Percentiles rank a stretch among this genome's conserved stretches.
Evolutionary conservation across 1,140 invertebrate species (phyloP).

Genomic region (Drosophila subpulchrella): DNA sequence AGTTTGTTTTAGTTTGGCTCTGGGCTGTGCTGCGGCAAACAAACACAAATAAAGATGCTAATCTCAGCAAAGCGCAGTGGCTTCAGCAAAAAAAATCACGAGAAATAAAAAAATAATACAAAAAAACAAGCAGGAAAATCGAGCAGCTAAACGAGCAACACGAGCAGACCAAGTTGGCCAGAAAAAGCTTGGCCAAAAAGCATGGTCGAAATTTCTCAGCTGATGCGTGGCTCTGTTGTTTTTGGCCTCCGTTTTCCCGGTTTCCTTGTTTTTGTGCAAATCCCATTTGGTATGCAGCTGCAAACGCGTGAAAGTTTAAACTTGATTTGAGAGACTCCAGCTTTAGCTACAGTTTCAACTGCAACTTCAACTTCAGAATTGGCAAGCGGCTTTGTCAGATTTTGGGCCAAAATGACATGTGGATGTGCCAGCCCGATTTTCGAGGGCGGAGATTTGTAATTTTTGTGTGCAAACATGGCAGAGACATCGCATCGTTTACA

Average conservation of each 20-base stretch:
- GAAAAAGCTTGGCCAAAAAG: conserved; percentile 44
- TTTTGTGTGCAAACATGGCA: conserved; percentile 57
- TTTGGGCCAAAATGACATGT: conserved; percentile 54
- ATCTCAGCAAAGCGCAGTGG: conserved; percentile 72
- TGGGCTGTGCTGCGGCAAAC: conserved; percentile 63
- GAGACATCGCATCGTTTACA: conserved; percentile 47
- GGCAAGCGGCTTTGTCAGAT: conserved; percentile 47
- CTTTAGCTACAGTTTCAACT: conserved; percentile 9
- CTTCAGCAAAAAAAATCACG: conserved; percentile 20
- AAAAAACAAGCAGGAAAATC: conserved; percentile 38
- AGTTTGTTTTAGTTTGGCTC: conserved; percentile 54
- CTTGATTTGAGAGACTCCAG: conserved; percentile 58
- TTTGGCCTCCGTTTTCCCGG: conserved; percentile 19
- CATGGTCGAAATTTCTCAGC: conserved; percentile 57
- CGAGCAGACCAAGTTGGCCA: conserved; percentile 32
- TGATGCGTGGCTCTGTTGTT: conserved; percentile 41
- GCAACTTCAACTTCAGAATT: conserved; percentile 24
- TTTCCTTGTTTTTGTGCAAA: conserved; percentile 43
- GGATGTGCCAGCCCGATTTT: conserved; percentile 13
- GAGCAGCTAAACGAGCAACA: conserved; percentile 64
- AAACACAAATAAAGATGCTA: conserved; percentile 83
- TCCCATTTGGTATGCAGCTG: conserved; percentile 73
- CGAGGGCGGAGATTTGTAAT: conserved; percentile 40
- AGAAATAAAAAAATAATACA: conserved; percentile 5
- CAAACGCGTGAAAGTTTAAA: conserved; percentile 72